A percentile compares a stretch with the other conserved stretches of the same genome.
phyloP scores from a whole-genome alignment of 2,797 vertebrate genomes.

The Meriones psammophilus region DNA sequence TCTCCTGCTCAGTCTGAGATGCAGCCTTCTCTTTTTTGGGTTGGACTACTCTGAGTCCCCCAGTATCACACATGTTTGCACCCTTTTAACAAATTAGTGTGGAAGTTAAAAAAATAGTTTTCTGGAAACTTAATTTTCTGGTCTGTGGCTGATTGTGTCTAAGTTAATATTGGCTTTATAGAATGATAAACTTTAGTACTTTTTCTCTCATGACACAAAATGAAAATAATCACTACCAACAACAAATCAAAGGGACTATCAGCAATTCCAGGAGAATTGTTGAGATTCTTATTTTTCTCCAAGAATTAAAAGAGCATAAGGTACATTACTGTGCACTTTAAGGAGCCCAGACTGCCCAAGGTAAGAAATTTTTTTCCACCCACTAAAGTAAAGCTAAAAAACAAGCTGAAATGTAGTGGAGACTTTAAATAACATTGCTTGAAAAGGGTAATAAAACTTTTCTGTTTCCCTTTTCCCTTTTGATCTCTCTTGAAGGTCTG shows the following conservation, averaged over 20 bases:
- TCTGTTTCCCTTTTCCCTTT: neutral
- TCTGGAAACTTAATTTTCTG: constrained; percentile 19
- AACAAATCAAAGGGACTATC: neutral
- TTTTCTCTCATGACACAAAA: constrained; percentile 22
- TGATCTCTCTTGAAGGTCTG: neutral
- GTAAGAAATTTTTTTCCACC: neutral
- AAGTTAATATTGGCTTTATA: constrained; percentile 18
- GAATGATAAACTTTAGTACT: neutral
- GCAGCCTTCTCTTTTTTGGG: neutral
- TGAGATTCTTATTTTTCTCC: constrained; percentile 7
- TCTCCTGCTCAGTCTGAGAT: neutral
- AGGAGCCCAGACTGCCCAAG: neutral
- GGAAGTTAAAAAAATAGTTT: constrained; percentile 40
- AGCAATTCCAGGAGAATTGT: constrained; percentile 4
- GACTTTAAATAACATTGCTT: neutral
- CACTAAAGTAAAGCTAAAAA: neutral
- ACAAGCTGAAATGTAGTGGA: neutral
- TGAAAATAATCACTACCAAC: neutral
- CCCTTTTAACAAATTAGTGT: neutral
- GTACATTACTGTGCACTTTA: neutral
- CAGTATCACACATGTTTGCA: rapidly evolving
- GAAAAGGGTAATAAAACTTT: neutral
- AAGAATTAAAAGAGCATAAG: constrained; percentile 2
- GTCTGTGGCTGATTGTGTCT: neutral
- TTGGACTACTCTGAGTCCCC: neutral